Evolutionary conservation across 2,797 vertebrate species (phyloP).

Genomic region (Urophycis tenuis): DNA sequence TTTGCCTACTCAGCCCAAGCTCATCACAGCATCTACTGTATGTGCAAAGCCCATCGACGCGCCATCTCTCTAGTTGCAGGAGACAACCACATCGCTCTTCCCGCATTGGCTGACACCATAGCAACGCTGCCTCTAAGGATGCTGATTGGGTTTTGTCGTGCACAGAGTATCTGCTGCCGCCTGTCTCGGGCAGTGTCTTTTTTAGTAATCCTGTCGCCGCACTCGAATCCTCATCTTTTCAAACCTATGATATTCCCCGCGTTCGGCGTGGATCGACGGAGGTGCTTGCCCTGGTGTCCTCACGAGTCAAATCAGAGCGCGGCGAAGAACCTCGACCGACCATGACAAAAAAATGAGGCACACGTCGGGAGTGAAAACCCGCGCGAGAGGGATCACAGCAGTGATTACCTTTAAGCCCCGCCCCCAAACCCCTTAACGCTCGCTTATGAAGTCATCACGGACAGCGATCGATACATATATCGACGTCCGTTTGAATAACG

Average conservation of each 20-base stretch:
- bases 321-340: too few relatives aligned
- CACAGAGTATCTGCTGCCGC: neutral
- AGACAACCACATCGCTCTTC: conserved; percentile 60
- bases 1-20: conserved; percentile 18
- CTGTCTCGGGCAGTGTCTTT: neutral
- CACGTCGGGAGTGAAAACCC: too few relatives aligned
- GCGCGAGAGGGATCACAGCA: neutral
- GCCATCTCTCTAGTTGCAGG: conserved; percentile 59
- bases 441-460: conserved; percentile 25
- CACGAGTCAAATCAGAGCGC: too few relatives aligned
- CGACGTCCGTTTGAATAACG: conserved; percentile 20
- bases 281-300: too few relatives aligned
- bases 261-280: too few relatives aligned
- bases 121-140: conserved; percentile 42
- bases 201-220: neutral
- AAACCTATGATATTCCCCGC: too few relatives aligned
- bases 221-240: neutral
- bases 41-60: conserved; percentile 47
- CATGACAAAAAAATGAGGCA: too few relatives aligned
- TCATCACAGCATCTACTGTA: conserved; percentile 36
- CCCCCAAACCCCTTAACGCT: neutral
- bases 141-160: conserved; percentile 15
- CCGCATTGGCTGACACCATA: conserved; percentile 58
- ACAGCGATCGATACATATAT: conserved; percentile 28
- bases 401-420: neutral